Evolutionary conservation across 2,113 vertebrate species (phyloP).

Genomic region (Pimephales promelas): DNA sequence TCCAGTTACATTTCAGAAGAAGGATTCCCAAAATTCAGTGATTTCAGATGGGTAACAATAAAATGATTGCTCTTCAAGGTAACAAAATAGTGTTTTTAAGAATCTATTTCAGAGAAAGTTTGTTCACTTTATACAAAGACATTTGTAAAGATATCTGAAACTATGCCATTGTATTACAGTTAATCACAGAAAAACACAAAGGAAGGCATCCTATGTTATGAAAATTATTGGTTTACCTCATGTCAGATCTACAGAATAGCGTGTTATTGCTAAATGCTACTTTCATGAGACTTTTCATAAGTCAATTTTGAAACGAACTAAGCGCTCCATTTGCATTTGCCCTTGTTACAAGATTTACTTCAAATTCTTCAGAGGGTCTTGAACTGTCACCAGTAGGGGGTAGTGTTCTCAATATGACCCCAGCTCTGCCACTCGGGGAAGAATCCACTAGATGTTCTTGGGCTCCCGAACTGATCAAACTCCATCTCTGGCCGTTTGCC

Average conservation of each 20-base stretch:
- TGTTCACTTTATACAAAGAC: constrained; percentile 5
- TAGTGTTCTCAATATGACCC: constrained; percentile 75
- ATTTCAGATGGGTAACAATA: constrained; percentile 17
- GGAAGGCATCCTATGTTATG: constrained; percentile 46
- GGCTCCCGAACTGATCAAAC: constrained; percentile 84
- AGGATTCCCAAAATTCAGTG: constrained; percentile 23
- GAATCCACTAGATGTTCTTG: constrained; percentile 81
- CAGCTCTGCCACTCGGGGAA: constrained; percentile 91
- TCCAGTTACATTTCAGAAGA: neutral
- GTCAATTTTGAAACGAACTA: neutral
- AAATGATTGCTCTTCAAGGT: constrained; percentile 3
- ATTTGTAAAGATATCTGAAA: constrained; percentile 10
- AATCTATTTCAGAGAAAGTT: neutral
- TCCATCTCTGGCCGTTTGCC: constrained; percentile 72
- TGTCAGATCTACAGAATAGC: constrained; percentile 34
- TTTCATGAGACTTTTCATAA: constrained; percentile 10
- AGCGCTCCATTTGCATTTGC: neutral
- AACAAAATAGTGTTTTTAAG: constrained; percentile 1
- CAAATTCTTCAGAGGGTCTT: neutral
- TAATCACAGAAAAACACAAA: constrained; percentile 36
- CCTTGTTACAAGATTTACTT: constrained; percentile 10
- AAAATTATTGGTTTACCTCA: constrained; percentile 27
- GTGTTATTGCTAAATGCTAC: neutral
- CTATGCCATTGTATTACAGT: constrained; percentile 33
- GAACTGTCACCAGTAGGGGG: constrained; percentile 85